Base-by-base conservation (phyloP, 2,888 invertebrate species). In the Anoncus sp. region DNA sequence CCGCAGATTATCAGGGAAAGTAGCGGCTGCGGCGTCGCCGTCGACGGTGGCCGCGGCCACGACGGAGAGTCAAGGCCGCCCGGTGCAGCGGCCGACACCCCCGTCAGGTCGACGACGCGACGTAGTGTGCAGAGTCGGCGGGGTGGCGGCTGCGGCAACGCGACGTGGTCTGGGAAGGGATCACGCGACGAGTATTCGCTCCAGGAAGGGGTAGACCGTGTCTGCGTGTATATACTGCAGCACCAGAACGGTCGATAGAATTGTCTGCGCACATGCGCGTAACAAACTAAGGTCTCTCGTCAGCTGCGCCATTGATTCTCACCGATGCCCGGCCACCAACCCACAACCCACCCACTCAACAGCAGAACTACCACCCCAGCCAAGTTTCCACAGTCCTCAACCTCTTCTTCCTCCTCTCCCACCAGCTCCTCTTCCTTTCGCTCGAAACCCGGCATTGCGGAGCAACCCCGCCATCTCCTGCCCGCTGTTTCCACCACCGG, bases 291-390 rank as follows among this genome's bases (percentile, higher is more conserved):
- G 65, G 53, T 77, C 57, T 40, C 86, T 85, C 87, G 90, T 90
- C 90, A 90, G 90, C 90, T 90, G 90, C 90, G 90, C 87, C 90
- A 90, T 90, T 87, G 90, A 90, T 90, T 89, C 89, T 82, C 84
- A 82, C 86, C 62, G 69, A 72, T 71, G 69, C 77, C 78, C 78
- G 72, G 81, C 76, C 71, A 73, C 72, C 70, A 49, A 71, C 60
- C 76, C 79, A 53, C 72, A 20, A 69, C 51, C 71, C 75, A 57
- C 75, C 77, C 47, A 57, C 73, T 51, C 72, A 40, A 49, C 66
- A 57, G 49, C 60, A 55, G 47, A 40, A 62, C 74, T 67, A 63
- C 65, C 67, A 57, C 70, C 65, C 53, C 51, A 20, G 76, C 71
- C 65, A 66, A 77, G 72, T 77, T 71, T 76, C 59, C 49, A 74